Conservation (phyloP, 2,888 invertebrate genomes). For the Eutolmus rufibarbis region DNA sequence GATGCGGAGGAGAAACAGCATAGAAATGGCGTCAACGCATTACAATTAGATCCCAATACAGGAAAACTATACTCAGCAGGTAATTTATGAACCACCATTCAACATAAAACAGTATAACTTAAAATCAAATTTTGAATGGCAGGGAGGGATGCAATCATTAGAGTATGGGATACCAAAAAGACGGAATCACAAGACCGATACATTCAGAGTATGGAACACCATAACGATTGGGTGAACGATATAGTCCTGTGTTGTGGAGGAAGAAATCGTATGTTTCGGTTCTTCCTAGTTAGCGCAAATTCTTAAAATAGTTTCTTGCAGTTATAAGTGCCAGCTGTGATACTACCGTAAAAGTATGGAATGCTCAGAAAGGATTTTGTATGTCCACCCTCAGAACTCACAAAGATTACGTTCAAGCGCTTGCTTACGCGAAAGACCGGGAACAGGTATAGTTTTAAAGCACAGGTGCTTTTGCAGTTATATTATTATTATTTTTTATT, state of each 20-base stretch:
- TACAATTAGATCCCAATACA: conserved; percentile 88
- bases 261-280: conserved; percentile 78
- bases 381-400: conserved; percentile 98
- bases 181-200: conserved; percentile 74
- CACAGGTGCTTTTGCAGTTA: not conserved
- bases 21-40: conserved; percentile 93
- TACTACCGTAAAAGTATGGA: conserved; percentile 99
- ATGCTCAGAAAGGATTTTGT: conserved; percentile 98
- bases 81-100: not conserved
- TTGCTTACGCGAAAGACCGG: conserved; percentile 96
- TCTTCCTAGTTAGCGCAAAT: not conserved
- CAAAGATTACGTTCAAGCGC: conserved; percentile 96
- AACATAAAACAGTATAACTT: not conserved
- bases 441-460: conserved; percentile 71
- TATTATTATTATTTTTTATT: not conserved
- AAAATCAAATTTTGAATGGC: not conserved
- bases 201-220: conserved; percentile 98
- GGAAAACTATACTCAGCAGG: conserved; percentile 90
- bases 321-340: conserved; percentile 99
- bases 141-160: conserved; percentile 95
- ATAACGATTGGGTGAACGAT: conserved; percentile 99
- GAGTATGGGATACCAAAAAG: conserved; percentile 81
- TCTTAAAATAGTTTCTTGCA: conserved; percentile 56
- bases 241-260: conserved; percentile 97
- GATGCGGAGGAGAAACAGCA: conserved; percentile 94